Evolutionary conservation across 2,797 vertebrate species (phyloP).

Genomic region (Taenioides sp.): DNA sequence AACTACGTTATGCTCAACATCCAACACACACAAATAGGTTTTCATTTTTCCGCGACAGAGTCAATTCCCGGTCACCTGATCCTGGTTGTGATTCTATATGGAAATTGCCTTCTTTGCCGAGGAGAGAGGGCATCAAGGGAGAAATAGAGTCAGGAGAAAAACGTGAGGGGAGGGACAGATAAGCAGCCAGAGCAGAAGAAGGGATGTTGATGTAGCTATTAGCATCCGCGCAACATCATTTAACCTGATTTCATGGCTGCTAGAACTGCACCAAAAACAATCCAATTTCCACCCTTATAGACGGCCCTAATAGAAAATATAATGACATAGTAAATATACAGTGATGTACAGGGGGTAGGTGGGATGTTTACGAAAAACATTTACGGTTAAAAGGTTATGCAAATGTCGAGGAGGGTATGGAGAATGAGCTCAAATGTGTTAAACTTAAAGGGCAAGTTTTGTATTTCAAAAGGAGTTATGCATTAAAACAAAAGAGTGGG

Average conservation of each 20-base stretch:
- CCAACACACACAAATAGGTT: constrained; percentile 68
- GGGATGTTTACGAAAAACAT: constrained; percentile 43
- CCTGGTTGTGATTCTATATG: constrained; percentile 75
- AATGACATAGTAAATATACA: constrained; percentile 55
- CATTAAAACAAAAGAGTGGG: background rate
- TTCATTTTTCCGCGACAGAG: constrained; percentile 67
- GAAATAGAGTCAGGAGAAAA: constrained; percentile 18
- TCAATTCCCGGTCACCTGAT: constrained; percentile 79
- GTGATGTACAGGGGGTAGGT: constrained; percentile 43
- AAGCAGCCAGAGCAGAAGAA: constrained; percentile 32
- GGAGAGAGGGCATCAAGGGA: constrained; percentile 64
- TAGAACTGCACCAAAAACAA: constrained; percentile 55
- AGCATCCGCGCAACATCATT: constrained; percentile 65
- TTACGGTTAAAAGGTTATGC: constrained; percentile 32
- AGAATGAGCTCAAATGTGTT: constrained; percentile 20
- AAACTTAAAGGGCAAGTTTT: constrained; percentile 30
- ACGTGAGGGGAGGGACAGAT: constrained; percentile 21
- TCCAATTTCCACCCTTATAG: constrained; percentile 49
- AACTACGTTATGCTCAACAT: constrained; percentile 48
- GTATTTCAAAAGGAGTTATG: constrained; percentile 46
- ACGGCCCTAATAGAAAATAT: constrained; percentile 49
- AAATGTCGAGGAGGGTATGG: constrained; percentile 25
- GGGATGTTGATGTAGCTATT: constrained; percentile 67
- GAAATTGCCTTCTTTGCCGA: constrained; percentile 73
- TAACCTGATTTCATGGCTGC: constrained; percentile 63